phyloP scores from a whole-genome alignment of 1,140 invertebrate genomes.

The Caenorhabditis remanei region DNA sequence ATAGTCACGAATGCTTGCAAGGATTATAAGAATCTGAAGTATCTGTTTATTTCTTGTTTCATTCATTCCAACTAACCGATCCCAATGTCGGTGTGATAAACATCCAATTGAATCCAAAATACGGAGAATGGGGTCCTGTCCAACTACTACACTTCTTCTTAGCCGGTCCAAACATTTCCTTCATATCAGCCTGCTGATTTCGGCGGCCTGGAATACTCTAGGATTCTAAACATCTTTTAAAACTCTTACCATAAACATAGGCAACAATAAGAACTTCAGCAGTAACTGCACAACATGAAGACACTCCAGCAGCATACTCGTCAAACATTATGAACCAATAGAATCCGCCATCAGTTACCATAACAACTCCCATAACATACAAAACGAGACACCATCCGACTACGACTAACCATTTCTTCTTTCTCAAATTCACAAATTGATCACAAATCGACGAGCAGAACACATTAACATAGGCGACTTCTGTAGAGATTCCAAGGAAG shows the following conservation, averaged over 20 bases:
- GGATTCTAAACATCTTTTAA: too few relatives aligned
- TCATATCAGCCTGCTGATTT: slow-evolving; percentile 22
- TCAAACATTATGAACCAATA: slow-evolving; percentile 59
- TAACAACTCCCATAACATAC: slow-evolving; percentile 22
- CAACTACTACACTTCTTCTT: slow-evolving; percentile 9
- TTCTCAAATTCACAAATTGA: slow-evolving; percentile 21
- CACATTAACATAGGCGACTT: slow-evolving; percentile 67
- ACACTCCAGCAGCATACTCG: slow-evolving; percentile 38
- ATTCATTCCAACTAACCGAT: not conserved
- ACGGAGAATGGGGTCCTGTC: slow-evolving; percentile 6
- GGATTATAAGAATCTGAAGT: not conserved
- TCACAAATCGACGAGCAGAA: slow-evolving; percentile 32
- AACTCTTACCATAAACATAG: slow-evolving; percentile 1
- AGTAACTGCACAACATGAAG: slow-evolving; percentile 29
- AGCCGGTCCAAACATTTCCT: slow-evolving; percentile 3
- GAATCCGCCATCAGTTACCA: slow-evolving; percentile 54
- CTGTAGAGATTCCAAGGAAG: slow-evolving; percentile 78
- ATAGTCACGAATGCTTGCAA: slow-evolving; percentile 25
- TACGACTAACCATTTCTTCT: slow-evolving; percentile 50
- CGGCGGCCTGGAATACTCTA: not conserved
- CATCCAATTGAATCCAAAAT: slow-evolving; percentile 43
- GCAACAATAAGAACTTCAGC: slow-evolving; percentile 25
- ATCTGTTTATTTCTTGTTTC: not conserved
- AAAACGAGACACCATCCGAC: not conserved
- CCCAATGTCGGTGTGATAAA: slow-evolving; percentile 19